phyloP scores from a whole-genome alignment of 2,888 invertebrate genomes.

The Strigamia transsilvanica region DNA sequence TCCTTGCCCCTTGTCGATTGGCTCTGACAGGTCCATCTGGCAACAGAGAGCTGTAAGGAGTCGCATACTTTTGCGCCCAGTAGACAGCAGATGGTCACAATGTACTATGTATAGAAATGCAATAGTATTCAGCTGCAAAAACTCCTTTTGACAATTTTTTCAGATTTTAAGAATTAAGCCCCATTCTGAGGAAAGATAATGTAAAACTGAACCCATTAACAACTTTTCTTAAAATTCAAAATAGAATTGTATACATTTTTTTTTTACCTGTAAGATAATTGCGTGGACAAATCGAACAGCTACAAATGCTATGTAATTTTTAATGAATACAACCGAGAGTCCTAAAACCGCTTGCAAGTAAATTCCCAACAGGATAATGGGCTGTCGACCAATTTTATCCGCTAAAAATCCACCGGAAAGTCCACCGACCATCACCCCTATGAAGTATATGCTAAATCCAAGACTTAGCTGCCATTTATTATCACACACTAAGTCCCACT shows the following conservation, averaged over 20 bases:
- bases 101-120: too few relatives aligned
- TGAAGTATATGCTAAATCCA: slow-evolving; percentile 50
- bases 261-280: slow-evolving; percentile 20
- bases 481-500: slow-evolving; percentile 53
- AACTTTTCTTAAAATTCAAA: too few relatives aligned
- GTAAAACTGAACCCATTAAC: too few relatives aligned
- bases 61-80: too few relatives aligned
- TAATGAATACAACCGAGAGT: neutral
- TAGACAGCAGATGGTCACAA: too few relatives aligned
- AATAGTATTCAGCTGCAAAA: too few relatives aligned
- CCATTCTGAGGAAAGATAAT: too few relatives aligned
- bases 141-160: too few relatives aligned
- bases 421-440: slow-evolving; percentile 39
- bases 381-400: slow-evolving; percentile 18
- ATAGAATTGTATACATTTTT: neutral
- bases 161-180: too few relatives aligned
- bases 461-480: slow-evolving; percentile 15
- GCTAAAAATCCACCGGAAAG: neutral
- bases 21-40: too few relatives aligned
- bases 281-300: slow-evolving; percentile 43
- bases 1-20: too few relatives aligned
- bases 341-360: slow-evolving; percentile 3
- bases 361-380: neutral
- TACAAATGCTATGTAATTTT: slow-evolving; percentile 31
- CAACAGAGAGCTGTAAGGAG: too few relatives aligned